Percentiles rank a stretch among this genome's conserved stretches.
These are phyloP conservation scores for Carollia perspicillata DNA, from an alignment of 2,113 vertebrate species.

Conservation along the genomic window DNA sequence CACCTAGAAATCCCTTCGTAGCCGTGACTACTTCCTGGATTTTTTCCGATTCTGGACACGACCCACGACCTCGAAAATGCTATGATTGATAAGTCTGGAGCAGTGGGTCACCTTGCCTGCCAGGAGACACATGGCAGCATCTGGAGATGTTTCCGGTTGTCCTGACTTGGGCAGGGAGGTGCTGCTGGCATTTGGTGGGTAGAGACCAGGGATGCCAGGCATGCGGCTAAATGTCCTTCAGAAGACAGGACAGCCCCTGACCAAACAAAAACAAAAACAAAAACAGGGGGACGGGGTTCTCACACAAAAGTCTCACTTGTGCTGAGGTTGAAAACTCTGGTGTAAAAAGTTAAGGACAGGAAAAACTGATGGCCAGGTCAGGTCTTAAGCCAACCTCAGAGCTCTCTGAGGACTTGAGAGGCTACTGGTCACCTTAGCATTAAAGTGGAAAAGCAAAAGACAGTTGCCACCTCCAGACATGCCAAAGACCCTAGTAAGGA, in stretches of 20 bases:
- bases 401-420: neutral
- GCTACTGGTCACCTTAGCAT: no score
- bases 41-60: neutral
- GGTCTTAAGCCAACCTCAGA: no score
- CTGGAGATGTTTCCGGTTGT: neutral
- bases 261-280: neutral
- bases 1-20: neutral
- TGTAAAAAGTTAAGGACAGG: neutral
- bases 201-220: neutral
- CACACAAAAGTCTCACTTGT: neutral
- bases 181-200: neutral
- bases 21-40: neutral
- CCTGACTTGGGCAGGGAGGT: accelerated
- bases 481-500: neutral
- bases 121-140: no score
- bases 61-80: neutral
- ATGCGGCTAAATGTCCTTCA: neutral
- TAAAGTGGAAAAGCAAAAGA: no score
- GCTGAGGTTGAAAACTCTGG: neutral
- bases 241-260: accelerated
- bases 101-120: neutral
- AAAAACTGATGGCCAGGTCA: neutral
- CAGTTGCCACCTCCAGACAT: neutral
- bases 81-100: neutral
- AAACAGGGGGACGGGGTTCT: accelerated